Conservation (phyloP, 2,888 invertebrate species). For the Chelonus formosanus region DNA sequence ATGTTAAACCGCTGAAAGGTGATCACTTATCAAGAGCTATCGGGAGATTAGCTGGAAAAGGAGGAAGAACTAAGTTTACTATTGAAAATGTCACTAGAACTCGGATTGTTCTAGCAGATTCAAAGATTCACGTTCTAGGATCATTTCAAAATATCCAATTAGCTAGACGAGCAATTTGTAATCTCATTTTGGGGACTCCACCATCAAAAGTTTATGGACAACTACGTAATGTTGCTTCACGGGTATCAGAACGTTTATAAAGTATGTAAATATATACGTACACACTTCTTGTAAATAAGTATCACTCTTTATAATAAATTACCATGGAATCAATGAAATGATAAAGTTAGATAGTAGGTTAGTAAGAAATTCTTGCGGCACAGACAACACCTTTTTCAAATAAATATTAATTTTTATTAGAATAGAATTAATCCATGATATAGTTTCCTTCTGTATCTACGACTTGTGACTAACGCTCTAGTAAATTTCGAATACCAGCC, state of each 20-base stretch:
- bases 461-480: too few species aligned
- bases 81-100: conserved; percentile 99
- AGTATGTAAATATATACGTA: conserved; percentile 45
- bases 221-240: conserved; percentile 83
- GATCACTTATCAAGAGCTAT: conserved; percentile 96
- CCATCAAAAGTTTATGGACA: conserved; percentile 98
- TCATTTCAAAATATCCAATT: conserved; percentile 96
- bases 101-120: conserved; percentile 95
- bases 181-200: conserved; percentile 95
- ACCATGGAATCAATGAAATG: too few species aligned
- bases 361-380: too few species aligned
- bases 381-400: too few species aligned
- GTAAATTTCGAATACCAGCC: too few species aligned
- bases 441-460: too few species aligned
- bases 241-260: conserved; percentile 85
- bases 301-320: neutral
- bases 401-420: too few species aligned
- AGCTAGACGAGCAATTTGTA: conserved; percentile 94
- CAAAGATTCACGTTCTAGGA: conserved; percentile 95
- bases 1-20: conserved; percentile 93
- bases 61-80: conserved; percentile 95
- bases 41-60: conserved; percentile 97
- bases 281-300: conserved; percentile 17
- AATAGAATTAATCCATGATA: too few species aligned
- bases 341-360: too few species aligned